phyloP scores from a whole-genome alignment of 2,797 vertebrate genomes.

The Cottoperca gobio region DNA sequence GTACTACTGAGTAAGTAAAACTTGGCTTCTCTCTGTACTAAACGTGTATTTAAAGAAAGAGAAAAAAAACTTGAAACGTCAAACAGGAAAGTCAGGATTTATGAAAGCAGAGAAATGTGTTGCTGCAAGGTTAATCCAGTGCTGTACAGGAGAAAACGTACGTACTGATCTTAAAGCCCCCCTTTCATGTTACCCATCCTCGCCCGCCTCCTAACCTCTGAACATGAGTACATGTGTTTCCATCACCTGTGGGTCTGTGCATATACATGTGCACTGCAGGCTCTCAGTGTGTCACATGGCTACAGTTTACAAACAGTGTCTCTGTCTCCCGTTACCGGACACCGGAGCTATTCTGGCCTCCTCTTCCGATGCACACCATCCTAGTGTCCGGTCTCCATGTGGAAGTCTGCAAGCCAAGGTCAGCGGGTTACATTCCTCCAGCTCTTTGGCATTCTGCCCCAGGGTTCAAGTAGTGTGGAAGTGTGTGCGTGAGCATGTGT shows the following conservation, averaged over 20 bases:
- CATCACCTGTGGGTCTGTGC: slow-evolving; percentile 65
- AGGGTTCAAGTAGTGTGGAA: slow-evolving; percentile 78
- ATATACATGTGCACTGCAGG: slow-evolving; percentile 51
- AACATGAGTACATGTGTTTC: slow-evolving; percentile 62
- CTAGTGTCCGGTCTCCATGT: slow-evolving; percentile 79
- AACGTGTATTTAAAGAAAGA: slow-evolving; percentile 55
- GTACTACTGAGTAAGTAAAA: slow-evolving; percentile 29
- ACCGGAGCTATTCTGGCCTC: slow-evolving; percentile 83
- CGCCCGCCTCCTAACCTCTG: slow-evolving; percentile 31
- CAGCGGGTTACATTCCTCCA: slow-evolving; percentile 85
- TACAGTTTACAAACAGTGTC: slow-evolving; percentile 82
- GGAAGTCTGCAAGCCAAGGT: slow-evolving; percentile 84
- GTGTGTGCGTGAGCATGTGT: slow-evolving; percentile 52
- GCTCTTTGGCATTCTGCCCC: slow-evolving; percentile 80
- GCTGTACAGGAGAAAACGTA: slow-evolving; percentile 64
- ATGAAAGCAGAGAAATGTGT: slow-evolving; percentile 79
- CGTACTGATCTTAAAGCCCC: slow-evolving; percentile 40
- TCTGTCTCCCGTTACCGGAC: slow-evolving; percentile 80
- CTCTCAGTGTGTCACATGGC: slow-evolving; percentile 70
- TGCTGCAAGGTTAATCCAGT: slow-evolving; percentile 79
- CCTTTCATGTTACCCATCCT: slow-evolving; percentile 25
- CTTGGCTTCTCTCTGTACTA: slow-evolving; percentile 39
- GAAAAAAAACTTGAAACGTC: slow-evolving; percentile 65
- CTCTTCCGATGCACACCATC: slow-evolving; percentile 74
- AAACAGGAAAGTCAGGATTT: slow-evolving; percentile 87